Base-by-base conservation (phyloP, 2,113 vertebrate species). In the Proteles cristata region DNA sequence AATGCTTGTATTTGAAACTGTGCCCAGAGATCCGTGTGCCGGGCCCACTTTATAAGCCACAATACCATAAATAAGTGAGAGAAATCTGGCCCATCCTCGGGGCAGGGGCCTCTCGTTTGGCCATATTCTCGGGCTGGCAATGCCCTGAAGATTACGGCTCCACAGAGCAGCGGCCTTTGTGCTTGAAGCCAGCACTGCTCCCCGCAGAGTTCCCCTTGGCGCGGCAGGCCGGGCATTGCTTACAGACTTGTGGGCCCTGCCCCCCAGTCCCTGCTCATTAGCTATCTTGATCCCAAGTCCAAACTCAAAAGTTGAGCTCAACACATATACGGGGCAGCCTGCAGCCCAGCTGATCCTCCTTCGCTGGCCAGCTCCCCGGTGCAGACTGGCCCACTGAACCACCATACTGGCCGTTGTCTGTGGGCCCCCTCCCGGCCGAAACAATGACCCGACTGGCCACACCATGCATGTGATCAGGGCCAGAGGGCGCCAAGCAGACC, bases 1-100 rank as follows among this genome's bases (percentile, higher is more conserved):
- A 98, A 98, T 86, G 82, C 87, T 82, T 96, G 90, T 39, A 83
- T 96, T 98, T 98, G 97, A 98, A 97, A 96, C 90, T 66, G 48
- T 97, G 97, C 98, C 96, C 97, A 96, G 98, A 97, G 95, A 94
- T 85, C 85, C 95, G 95, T 97, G 88, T 74, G 92, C 89, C 1
- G 79, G 91, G 94, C 96, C 91, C 74, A 79, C 93, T 97, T 94
- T 94, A 89, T 97, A 97, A 94, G 96, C 93, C 91, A 90, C 7
- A 14, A 77, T 81, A 83, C 82, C 97, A 97, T 95, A 97, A 97
- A 96, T 95, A 97, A 98, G 91, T 71, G 93, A 97, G 88, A 97
- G 81, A 88, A 95, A 93, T 88, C 97, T 86, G 88, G 95, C 90
- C 92, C 10, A 1, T 96, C 79, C 94, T 92, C 61, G 1, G 63